Base-by-base conservation (phyloP, 2,888 invertebrate genomes). In the Euclidia mi region DNA sequence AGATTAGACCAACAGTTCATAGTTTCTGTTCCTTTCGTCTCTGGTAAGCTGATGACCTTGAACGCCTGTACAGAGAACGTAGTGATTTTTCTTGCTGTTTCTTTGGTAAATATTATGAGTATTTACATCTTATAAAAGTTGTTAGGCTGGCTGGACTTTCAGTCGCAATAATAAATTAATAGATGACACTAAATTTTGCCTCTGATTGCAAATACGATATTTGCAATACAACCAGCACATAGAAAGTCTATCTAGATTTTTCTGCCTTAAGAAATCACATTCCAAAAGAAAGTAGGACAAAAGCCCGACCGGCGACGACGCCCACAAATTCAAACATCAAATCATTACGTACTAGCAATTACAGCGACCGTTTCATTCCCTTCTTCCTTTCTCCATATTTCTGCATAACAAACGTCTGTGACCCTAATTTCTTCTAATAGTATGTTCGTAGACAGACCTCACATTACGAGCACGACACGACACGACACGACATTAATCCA, bases 371-470 rank as follows among this genome's bases (percentile, higher is more conserved):
- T 57, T 42, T 20, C 29, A 12, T 37, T 35, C 34, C n/a, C 42
- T 20, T 37, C 28, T 53, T 72, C 73, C 73, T 53, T 53, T 68
- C 41, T 28, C 58, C 60, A 61, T 71, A 67, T 52, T 43, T 67
- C 25, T 29, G 6, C 1, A 40, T 55, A 55, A 75, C 52, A 47
- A 75, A 71, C 58, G 58, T 64, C 43, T 18, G 3, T 43, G 69
- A 64, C 72, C 76, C 50, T 72, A 71, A 71, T 75, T 64, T 75
- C 60, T 67, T 61, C 53, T 75, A 72, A 68, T 65, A 72, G 44
- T 52, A 59, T 56, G 48, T 65, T 46, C 40, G 47, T 44, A 47
- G 42, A 32, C 46, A 63, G 51, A 37, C 28, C 43, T 56, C 51
- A 28, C 45, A 18, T 51, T 45, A 45, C 29, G 57, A 68, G 59